These are phyloP conservation scores for Neopipo cinnamomea DNA, from an alignment of 2,113 vertebrate genomes.

Conservation along the genomic window DNA sequence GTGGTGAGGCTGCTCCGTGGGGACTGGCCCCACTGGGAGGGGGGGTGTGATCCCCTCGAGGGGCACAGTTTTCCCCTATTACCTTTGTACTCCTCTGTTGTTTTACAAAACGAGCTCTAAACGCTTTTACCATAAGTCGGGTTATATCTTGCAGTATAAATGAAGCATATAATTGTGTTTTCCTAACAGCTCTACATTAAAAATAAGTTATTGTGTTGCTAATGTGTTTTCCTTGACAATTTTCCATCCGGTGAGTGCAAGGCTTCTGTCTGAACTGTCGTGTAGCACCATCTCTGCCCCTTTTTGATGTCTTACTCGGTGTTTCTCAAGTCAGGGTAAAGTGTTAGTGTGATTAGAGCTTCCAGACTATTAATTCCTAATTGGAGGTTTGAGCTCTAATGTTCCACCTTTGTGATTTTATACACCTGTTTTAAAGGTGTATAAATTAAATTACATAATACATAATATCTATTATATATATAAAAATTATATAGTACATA, in stretches of 20 bases:
- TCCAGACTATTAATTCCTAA: slow-evolving; percentile 3
- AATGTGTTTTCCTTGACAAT: slow-evolving; percentile 47
- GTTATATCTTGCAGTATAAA: slow-evolving; percentile 54
- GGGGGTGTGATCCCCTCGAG: not conserved
- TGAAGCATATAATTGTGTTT: slow-evolving; percentile 71
- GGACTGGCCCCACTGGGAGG: not conserved
- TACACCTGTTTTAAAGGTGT: not conserved
- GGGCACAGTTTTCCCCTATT: not conserved
- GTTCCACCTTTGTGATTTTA: slow-evolving; percentile 9
- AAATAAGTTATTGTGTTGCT: slow-evolving; percentile 53
- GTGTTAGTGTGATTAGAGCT: not conserved
- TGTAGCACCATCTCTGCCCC: not conserved
- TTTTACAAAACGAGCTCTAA: not conserved
- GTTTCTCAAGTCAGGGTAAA: not conserved
- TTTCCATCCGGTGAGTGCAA: slow-evolving; percentile 16
- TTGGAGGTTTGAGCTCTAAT: not conserved
- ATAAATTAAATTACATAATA: not conserved
- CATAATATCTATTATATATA: not conserved
- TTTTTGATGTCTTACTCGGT: not conserved
- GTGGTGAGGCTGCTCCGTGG: not conserved
- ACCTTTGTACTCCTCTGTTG: not conserved
- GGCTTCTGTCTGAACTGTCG: not conserved
- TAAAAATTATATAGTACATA: not conserved
- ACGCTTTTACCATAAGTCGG: not conserved
- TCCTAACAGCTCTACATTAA: slow-evolving; percentile 53